Evolutionary conservation across 2,888 invertebrate species (phyloP), one percentile per base, ranked within the genome.

Genomic region (Pristionchus fissidentatus): DNA sequence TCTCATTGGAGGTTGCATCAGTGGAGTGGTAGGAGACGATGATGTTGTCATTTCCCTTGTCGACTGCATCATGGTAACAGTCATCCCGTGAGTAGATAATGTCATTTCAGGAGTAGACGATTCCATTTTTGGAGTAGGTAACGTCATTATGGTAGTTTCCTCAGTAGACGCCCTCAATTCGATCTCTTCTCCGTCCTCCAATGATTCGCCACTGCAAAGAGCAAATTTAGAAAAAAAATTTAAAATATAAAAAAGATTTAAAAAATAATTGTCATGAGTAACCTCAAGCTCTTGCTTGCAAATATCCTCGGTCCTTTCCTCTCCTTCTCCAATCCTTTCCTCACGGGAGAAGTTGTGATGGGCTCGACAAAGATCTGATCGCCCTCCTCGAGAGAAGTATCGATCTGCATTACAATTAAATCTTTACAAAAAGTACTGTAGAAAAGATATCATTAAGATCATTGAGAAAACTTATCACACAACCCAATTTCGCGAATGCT

Each of bases 361-460:
- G 75, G 75, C 29, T 75, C 75, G 26, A 75, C 29, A n/a, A 75
- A 75, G n/a, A 75, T 75, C 29, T 75, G 75, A 26, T 75, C 75
- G n/a, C 75, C 75, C 10, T 75, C 75, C 32, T 75, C 75, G 29
- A 75, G 49, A 46, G 43, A 4, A 29, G 75, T 75, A 29, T n/a
- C 46, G 43, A 75, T 75, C 75, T 75, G 75, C 1, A 35, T 1
- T 4, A 22, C n/a, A 38, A n/a, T n/a, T n/a, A n/a, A n/a, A n/a
- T n/a, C n/a, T n/a, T n/a, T n/a, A n/a, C n/a, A n/a, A n/a, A n/a
- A n/a, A n/a, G n/a, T n/a, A n/a, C n/a, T n/a, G n/a, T n/a, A n/a
- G n/a, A n/a, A n/a, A n/a, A n/a, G n/a, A n/a, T n/a, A n/a, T n/a
- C n/a, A n/a, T n/a, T n/a, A n/a, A n/a, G n/a, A n/a, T n/a, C n/a